Conservation (phyloP, 2,113 vertebrate species). For the Promerops cafer region DNA sequence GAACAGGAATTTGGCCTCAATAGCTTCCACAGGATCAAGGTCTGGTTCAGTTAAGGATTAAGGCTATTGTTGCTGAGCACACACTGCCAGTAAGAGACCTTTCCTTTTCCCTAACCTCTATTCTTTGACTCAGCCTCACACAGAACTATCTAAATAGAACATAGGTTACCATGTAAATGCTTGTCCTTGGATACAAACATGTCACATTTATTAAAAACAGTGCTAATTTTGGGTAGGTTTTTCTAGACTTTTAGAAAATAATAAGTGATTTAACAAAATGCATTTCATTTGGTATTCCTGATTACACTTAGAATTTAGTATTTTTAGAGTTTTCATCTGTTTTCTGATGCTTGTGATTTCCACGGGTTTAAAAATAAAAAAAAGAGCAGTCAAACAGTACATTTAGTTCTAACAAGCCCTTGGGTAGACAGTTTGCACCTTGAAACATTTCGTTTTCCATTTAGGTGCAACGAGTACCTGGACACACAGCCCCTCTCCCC, state of each 20-base stretch:
- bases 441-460: not conserved
- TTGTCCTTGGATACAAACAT: not conserved
- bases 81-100: not conserved
- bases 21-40: not conserved
- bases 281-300: not conserved
- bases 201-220: not conserved
- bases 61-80: not conserved
- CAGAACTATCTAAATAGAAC: not conserved
- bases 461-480: not conserved
- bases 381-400: not conserved
- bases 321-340: not conserved
- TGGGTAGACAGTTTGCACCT: too few species aligned
- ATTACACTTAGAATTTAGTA: not conserved
- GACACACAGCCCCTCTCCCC: not conserved
- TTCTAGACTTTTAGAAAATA: not conserved
- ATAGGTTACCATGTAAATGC: fast-evolving
- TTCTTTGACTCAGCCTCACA: not conserved
- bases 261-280: not conserved
- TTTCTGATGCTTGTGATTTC: not conserved
- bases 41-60: not conserved
- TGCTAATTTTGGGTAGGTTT: not conserved
- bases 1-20: not conserved
- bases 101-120: not conserved
- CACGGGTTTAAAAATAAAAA: not conserved
- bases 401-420: not conserved